Percentiles rank a stretch among this genome's conserved stretches.
Conservation (phyloP, 2,113 vertebrate genomes). For the Ahaetulla prasina region DNA sequence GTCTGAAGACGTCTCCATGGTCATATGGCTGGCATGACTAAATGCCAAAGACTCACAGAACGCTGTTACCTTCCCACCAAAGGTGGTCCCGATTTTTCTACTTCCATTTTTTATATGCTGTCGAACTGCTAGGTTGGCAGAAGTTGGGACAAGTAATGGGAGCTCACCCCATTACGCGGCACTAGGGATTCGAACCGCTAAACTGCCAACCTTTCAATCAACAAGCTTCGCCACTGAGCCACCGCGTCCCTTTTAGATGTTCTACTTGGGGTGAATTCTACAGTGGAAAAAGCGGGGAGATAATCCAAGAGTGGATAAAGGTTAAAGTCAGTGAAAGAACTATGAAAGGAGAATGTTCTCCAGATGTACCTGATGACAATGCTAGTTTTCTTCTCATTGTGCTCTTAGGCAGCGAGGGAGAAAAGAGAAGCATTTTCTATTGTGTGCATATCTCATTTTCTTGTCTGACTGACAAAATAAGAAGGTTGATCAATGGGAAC, state of each 20-base stretch:
- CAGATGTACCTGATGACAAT: neutral
- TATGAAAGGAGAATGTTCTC: neutral
- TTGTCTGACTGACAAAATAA: constrained; percentile 1
- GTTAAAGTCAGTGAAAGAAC: neutral
- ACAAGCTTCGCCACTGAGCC: too few species aligned
- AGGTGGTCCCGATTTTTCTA: too few species aligned
- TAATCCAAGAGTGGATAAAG: neutral
- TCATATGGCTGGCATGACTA: too few species aligned
- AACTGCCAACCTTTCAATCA: too few species aligned
- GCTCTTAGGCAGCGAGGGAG: neutral
- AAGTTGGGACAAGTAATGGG: too few species aligned
- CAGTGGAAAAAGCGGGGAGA: neutral
- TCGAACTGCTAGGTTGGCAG: too few species aligned
- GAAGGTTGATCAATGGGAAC: constrained; percentile 27
- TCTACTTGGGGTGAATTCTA: neutral
- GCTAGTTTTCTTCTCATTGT: neutral
- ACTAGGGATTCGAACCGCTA: too few species aligned
- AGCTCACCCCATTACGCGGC: accelerated
- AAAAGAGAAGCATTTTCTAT: neutral
- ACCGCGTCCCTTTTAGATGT: neutral
- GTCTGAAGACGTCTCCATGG: too few species aligned
- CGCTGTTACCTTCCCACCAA: too few species aligned
- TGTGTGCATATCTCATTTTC: neutral
- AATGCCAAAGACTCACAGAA: too few species aligned
- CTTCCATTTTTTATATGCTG: too few species aligned